Percentiles rank a stretch among this genome's conserved stretches.
Conservation (phyloP, 2,888 invertebrate genomes). For the Mongoloraphidia duomilia region DNA sequence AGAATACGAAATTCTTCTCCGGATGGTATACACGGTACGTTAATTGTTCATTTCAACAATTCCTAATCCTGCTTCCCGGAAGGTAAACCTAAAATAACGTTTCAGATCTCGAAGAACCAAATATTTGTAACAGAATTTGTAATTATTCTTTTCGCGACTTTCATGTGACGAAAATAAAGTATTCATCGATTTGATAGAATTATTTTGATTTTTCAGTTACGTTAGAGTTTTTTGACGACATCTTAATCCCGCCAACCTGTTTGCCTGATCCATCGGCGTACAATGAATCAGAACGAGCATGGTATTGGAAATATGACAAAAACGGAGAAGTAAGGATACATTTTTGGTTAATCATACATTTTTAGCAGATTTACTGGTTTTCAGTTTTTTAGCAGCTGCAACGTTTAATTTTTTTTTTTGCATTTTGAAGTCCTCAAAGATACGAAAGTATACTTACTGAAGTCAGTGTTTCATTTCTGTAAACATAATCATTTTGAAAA, state of each 20-base stretch:
- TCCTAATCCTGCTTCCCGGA: too few species aligned
- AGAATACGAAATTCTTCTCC: conserved; percentile 83
- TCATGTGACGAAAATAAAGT: background rate
- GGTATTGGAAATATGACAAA: conserved; percentile 93
- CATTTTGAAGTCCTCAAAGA: too few species aligned
- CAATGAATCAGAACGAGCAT: conserved; percentile 81
- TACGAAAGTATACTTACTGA: too few species aligned
- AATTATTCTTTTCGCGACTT: conserved; percentile 1
- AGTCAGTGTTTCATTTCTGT: too few species aligned
- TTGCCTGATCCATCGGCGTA: conserved; percentile 89
- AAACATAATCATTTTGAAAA: too few species aligned
- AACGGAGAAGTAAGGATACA: conserved; percentile 42
- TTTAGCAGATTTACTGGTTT: too few species aligned
- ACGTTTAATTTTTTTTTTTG: too few species aligned
- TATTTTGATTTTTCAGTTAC: conserved; percentile 50
- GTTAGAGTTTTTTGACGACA: conserved; percentile 93
- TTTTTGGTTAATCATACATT: too few species aligned
- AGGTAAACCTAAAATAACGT: too few species aligned
- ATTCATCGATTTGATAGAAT: background rate
- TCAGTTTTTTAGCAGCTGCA: too few species aligned
- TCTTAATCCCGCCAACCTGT: conserved; percentile 80
- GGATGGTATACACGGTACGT: conserved; percentile 77
- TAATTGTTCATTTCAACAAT: conserved; percentile 1
- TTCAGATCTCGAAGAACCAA: too few species aligned
- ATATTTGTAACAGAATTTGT: background rate